Conservation (phyloP, 2,113 vertebrate species). For the Rattus rattus region DNA sequence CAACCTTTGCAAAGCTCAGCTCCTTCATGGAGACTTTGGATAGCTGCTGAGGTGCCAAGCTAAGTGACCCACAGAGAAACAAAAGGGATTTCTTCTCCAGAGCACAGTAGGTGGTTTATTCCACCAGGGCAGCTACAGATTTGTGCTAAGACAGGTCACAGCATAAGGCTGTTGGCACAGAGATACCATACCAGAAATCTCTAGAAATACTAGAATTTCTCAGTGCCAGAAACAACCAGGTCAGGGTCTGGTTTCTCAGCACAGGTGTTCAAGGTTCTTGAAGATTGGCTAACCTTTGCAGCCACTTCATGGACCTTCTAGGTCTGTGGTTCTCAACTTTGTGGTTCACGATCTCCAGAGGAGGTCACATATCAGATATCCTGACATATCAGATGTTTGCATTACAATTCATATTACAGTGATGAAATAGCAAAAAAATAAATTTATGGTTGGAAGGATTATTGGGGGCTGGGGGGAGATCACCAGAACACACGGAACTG, state of each 20-base stretch:
- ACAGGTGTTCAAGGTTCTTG: neutral
- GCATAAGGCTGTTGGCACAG: neutral
- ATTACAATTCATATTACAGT: neutral
- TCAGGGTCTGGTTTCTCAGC: neutral
- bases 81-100: neutral
- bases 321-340: neutral
- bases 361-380: neutral
- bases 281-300: neutral
- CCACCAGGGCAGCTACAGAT: neutral
- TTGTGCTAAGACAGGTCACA: neutral
- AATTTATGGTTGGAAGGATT: neutral
- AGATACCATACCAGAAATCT: neutral
- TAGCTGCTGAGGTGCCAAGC: neutral
- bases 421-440: neutral
- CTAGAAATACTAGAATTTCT: neutral
- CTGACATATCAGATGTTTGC: neutral
- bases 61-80: neutral
- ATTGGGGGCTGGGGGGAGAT: no score
- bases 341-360: neutral
- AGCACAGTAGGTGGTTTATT: rapidly evolving
- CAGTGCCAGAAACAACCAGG: neutral
- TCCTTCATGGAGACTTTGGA: neutral
- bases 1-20: neutral
- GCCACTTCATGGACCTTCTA: neutral
- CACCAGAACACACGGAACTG: neutral